Evolutionary conservation across 2,888 invertebrate genomes (phyloP), one percentile per base, ranked within the genome.

Genomic region (Pseudolycoriella hygida): DNA sequence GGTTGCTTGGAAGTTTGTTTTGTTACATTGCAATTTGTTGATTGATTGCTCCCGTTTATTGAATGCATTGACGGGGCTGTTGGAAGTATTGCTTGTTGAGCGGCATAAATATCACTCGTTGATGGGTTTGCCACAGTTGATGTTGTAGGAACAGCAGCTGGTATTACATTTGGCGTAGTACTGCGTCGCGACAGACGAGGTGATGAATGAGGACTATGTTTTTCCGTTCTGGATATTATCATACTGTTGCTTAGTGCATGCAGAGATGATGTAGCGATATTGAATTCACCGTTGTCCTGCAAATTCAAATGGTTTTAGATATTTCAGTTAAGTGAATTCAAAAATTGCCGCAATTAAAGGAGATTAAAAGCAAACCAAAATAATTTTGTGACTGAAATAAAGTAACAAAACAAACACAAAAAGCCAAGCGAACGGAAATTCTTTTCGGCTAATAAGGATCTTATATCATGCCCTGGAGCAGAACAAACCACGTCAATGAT

Each of bases 211-310:
- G 76, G 75, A 37, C 74, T 74, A 1, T 74, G 68, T 54, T 66
- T 66, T 49, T 67, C 66, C 20, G 58, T 53, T 48, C 56, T 50
- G n/a, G 56, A 53, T 45, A 60, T 53, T 34, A 57, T 55, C 54
- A 62, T 60, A 46, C 64, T 57, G 52, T 57, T 59, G 56, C 65
- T 64, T 0, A 76, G 61, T 2, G 70, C 73, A 52, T 70, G 75
- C 48, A 76, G 69, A 1, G 72, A 73, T 2, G 74, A 74, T 2
- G 75, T 74, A 0, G 75, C 75, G 12, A 76, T 73, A 61, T 76
- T 76, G 64, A 76, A 76, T 49, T 73, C 76, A 12, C 73, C 74
- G 50, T 60, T 57, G 50, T 76, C 76, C 76, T 76, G 57, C 3
- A 55, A 50, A 20, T 43, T 37, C 40, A 37, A 42, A 25, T n/a